Base-by-base conservation (phyloP, 2,113 vertebrate genomes). In the Laterallus jamaicensis region DNA sequence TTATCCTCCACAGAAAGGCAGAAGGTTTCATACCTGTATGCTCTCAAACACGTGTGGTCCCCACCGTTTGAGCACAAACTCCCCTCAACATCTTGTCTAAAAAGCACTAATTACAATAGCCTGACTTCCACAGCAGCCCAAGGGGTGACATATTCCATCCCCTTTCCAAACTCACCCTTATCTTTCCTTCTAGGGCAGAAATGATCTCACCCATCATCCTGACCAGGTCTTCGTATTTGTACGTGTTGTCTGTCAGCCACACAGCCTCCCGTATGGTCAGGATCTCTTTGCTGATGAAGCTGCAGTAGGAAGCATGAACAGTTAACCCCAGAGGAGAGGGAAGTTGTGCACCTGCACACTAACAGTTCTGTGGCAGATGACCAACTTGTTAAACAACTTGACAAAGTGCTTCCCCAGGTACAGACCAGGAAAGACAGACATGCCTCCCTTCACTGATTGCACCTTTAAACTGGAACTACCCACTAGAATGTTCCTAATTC, bases 211-310 rank as follows among this genome's bases (percentile, higher is more conserved):
- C 99, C 99, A 99, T 99, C 99, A 99, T 99, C 80, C 99, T 98
- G 55, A 99, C 99, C 92, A 99, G 91, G 93, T 99, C 99, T 82
- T 99, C 99, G 6, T 99, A 99, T 94, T 99, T 99, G 96, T 99
- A 99, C 0, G 99, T 99, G 97, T 99, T 99, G 97, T 99, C 99
- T 1, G 99, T 99, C 63, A 99, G 98, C 99, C 99, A 99, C 59
- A 99, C 99, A 1, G 99, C 99, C 97, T 99, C 99, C 6, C 99
- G 98, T 85, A 99, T 99, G 0, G 99, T 99, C 96, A 99, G 91
- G 92, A 99, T 99, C 86, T 99, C 99, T 96, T 99, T 99, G 97
- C 99, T 99, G 76, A 99, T 98, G 91, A 99, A 98, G 83, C 98
- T 98, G 96, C 9, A 88, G 90, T 2, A 28, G 35, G 18, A 28